Conservation (phyloP, 2,888 invertebrate genomes). For the Formica aserva region DNA sequence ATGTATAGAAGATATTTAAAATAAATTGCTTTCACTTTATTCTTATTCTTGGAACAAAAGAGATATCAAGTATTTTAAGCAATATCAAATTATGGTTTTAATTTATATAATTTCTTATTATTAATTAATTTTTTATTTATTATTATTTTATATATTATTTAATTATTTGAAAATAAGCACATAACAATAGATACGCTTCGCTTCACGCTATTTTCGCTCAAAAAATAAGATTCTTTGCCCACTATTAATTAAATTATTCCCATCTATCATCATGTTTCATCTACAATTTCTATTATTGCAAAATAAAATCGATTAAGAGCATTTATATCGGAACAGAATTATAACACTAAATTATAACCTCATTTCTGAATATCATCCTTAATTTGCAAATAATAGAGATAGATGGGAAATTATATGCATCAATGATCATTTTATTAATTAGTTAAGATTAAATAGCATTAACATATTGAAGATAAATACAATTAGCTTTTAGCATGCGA, state of each 20-base stretch:
- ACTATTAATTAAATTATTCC: not conserved
- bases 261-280: not conserved
- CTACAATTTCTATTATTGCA: not conserved
- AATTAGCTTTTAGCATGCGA: constrained; percentile 24
- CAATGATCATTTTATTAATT: constrained; percentile 55
- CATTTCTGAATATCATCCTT: constrained; percentile 46
- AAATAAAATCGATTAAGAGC: constrained; percentile 14
- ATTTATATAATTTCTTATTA: no score
- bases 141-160: no score
- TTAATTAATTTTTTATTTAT: no score
- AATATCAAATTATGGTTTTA: no score
- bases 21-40: no score
- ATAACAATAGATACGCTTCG: no score
- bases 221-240: no score
- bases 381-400: constrained; percentile 62
- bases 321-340: constrained; percentile 5
- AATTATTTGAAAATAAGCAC: no score
- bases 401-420: constrained; percentile 45
- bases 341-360: not conserved
- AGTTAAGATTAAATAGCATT: constrained; percentile 43
- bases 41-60: no score
- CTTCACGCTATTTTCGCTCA: no score
- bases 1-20: no score
- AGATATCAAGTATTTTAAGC: no score
- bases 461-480: constrained; percentile 23